A percentile compares a stretch with the other conserved stretches of the same genome.
phyloP scores from a whole-genome alignment of 1,140 invertebrate genomes.

The Solenopsis invicta region DNA sequence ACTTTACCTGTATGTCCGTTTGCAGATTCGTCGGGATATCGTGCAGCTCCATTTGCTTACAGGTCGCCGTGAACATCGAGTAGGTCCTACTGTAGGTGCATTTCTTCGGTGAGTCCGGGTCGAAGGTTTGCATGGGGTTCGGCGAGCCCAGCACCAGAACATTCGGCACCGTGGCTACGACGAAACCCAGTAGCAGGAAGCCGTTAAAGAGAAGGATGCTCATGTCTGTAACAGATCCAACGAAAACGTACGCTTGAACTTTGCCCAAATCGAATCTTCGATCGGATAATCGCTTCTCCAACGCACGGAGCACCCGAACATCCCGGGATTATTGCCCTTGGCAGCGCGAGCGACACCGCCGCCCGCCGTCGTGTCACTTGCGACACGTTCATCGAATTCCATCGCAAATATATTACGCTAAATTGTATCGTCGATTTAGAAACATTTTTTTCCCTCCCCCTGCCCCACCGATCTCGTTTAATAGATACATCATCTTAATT shows the following conservation, averaged over 20 bases:
- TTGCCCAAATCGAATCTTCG: conserved; percentile 2
- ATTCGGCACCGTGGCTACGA: conserved; percentile 57
- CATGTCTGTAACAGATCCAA: conserved; percentile 79
- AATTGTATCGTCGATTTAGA: neutral
- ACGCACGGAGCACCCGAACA: neutral
- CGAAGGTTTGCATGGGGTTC: conserved; percentile 66
- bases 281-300: neutral
- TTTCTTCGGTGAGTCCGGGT: conserved; percentile 72
- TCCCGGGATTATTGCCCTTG: neutral
- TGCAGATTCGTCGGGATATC: conserved; percentile 77
- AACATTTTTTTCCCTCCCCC: neutral
- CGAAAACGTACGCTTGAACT: conserved; percentile 19
- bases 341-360: neutral
- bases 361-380: too few relatives aligned
- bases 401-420: neutral
- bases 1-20: conserved; percentile 78
- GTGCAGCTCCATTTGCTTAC: conserved; percentile 69
- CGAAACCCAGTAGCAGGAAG: conserved; percentile 71
- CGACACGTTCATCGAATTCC: neutral
- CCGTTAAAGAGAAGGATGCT: conserved; percentile 70
- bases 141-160: conserved; percentile 62
- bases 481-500: neutral
- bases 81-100: conserved; percentile 72
- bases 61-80: conserved; percentile 78
- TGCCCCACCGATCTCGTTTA: neutral